These are phyloP conservation scores for Melitaea athalia DNA, from an alignment of 2,888 invertebrate genomes.

Conservation along the genomic window DNA sequence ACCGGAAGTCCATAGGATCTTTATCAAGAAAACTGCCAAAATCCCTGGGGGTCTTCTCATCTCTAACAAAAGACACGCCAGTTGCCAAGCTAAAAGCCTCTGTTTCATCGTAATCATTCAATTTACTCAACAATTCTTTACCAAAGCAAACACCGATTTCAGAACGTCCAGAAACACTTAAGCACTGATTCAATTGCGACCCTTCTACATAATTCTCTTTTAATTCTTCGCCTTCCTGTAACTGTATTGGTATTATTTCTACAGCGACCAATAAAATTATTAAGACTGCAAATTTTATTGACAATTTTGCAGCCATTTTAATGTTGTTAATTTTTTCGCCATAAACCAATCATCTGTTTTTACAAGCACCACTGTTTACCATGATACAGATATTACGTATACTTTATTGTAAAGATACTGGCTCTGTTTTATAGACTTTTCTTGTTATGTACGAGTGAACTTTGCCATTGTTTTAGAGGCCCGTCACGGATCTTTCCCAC, in stretches of 20 bases:
- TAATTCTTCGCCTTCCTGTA: slow-evolving; percentile 68
- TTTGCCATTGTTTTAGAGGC: slow-evolving; percentile 74
- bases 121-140: slow-evolving; percentile 84
- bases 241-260: slow-evolving; percentile 66
- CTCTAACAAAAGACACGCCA: slow-evolving; percentile 84
- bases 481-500: slow-evolving; percentile 76
- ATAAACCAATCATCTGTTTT: slow-evolving; percentile 19
- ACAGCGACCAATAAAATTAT: slow-evolving; percentile 46
- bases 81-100: slow-evolving; percentile 85
- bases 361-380: slow-evolving; percentile 53
- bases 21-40: slow-evolving; percentile 86
- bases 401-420: slow-evolving; percentile 62
- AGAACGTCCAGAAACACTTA: slow-evolving; percentile 63
- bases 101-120: slow-evolving; percentile 85
- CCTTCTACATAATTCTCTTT: slow-evolving; percentile 62
- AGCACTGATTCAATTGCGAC: slow-evolving; percentile 68
- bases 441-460: slow-evolving; percentile 79
- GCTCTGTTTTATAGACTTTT: slow-evolving; percentile 76
- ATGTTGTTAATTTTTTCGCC: slow-evolving; percentile 6
- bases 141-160: slow-evolving; percentile 86
- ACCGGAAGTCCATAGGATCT: slow-evolving; percentile 89
- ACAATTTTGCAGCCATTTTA: slow-evolving; percentile 18
- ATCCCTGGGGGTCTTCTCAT: slow-evolving; percentile 85
- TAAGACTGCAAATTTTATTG: slow-evolving; percentile 22
- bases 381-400: slow-evolving; percentile 64